phyloP scores from a whole-genome alignment of 2,888 invertebrate genomes.

The Drosophila nr. perissopoda region DNA sequence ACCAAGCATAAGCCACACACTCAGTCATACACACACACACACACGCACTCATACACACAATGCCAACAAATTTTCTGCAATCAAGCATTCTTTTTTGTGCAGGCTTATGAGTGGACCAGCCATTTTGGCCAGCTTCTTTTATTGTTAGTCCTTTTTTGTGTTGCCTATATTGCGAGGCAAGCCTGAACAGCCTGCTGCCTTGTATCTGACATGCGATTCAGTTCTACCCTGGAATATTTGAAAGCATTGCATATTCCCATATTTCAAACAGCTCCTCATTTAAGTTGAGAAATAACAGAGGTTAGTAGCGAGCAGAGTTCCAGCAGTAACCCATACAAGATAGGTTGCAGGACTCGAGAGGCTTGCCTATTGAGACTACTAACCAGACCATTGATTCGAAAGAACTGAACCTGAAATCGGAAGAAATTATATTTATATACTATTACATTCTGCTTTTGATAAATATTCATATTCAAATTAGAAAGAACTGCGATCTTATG shows the following conservation, averaged over 20 bases:
- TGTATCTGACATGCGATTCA: not conserved
- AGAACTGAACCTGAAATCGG: not conserved
- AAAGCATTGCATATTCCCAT: constrained; percentile 25
- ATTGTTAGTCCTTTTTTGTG: constrained; percentile 25
- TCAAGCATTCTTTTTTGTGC: constrained; percentile 36
- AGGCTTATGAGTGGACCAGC: constrained; percentile 37
- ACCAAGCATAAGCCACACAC: constrained; percentile 33
- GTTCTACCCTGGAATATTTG: not conserved
- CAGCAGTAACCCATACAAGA: constrained; percentile 1
- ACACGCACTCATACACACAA: constrained; percentile 6
- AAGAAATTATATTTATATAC: not conserved
- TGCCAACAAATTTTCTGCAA: constrained; percentile 68
- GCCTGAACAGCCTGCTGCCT: not conserved
- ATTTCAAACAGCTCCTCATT: constrained; percentile 39
- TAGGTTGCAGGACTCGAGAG: not conserved
- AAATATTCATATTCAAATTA: not conserved
- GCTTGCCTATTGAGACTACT: not conserved
- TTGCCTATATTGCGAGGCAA: constrained; percentile 15
- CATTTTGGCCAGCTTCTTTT: constrained; percentile 32
- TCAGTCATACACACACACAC: constrained; percentile 20
- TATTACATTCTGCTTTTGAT: no score
- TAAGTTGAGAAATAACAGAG: constrained; percentile 40
- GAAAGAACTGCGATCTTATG: not conserved
- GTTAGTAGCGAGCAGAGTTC: not conserved
- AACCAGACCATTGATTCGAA: not conserved